Percentiles rank a stretch among this genome's conserved stretches.
Conservation (phyloP, 2,797 vertebrate species). For the Epinephelus coioides region DNA sequence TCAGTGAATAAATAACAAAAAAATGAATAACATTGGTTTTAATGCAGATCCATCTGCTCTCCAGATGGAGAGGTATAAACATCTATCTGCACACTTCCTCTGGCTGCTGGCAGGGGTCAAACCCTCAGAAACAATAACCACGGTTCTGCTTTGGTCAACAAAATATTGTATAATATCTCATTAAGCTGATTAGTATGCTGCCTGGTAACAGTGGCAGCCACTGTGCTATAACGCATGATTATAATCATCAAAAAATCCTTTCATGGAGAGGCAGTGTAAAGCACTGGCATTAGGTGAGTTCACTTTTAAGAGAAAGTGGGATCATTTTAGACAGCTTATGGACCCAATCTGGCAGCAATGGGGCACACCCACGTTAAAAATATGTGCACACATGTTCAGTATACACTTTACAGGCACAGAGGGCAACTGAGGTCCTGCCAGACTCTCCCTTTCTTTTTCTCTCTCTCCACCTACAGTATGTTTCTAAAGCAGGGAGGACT, state of each 20-base stretch:
- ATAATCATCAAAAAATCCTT: slow-evolving; percentile 95
- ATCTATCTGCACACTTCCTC: slow-evolving; percentile 82
- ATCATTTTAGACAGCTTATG: slow-evolving; percentile 82
- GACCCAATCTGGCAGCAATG: slow-evolving; percentile 36
- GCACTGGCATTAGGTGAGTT: slow-evolving; percentile 90
- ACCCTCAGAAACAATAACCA: slow-evolving; percentile 94
- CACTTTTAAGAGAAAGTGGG: slow-evolving; percentile 87
- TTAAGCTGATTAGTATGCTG: slow-evolving; percentile 99
- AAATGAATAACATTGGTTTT: slow-evolving; percentile 60
- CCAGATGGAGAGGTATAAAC: slow-evolving; percentile 79
- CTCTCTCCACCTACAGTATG: slow-evolving; percentile 55
- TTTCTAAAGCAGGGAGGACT: slow-evolving; percentile 40
- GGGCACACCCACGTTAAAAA: slow-evolving; percentile 52
- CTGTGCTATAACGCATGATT: slow-evolving; percentile 94
- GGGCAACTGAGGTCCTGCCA: slow-evolving; percentile 33
- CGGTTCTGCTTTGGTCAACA: slow-evolving; percentile 99
- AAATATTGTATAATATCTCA: slow-evolving; percentile 99
- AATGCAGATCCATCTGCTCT: slow-evolving; percentile 79
- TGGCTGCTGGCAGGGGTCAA: slow-evolving; percentile 93
- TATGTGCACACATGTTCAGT: slow-evolving; percentile 52
- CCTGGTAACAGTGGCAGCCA: slow-evolving; percentile 92
- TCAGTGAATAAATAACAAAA: slow-evolving; percentile 54
- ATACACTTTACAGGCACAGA: slow-evolving; percentile 45
- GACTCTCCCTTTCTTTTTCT: slow-evolving; percentile 13
- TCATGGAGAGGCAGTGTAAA: slow-evolving; percentile 89